Evolutionary conservation across 2,888 invertebrate genomes (phyloP).

Genomic region (Camptogramma bilineatum): DNA sequence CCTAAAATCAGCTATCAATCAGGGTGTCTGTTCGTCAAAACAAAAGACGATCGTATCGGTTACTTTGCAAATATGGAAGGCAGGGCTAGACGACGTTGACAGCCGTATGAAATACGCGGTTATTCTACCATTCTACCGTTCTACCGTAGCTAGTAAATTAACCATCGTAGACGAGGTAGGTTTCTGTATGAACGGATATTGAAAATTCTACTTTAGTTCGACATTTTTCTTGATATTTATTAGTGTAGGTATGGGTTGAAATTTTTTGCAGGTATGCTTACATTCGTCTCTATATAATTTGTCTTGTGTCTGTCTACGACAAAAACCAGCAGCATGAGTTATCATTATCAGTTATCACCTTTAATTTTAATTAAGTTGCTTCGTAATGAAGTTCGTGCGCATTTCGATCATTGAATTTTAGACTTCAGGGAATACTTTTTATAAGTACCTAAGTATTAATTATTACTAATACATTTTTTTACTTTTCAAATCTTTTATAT

Average conservation of each 20-base stretch:
- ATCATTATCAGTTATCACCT: too few species aligned
- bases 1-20: not conserved
- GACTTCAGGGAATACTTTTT: too few species aligned
- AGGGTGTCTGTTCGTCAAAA: constrained; percentile 28
- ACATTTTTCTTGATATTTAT: not conserved
- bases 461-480: too few species aligned
- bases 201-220: not conserved
- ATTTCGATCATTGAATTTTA: too few species aligned
- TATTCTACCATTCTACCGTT: constrained; percentile 22
- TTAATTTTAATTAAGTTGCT: too few species aligned
- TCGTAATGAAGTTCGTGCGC: too few species aligned
- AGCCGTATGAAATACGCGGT: constrained; percentile 42
- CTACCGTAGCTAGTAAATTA: constrained; percentile 32
- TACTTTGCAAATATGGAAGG: constrained; percentile 38
- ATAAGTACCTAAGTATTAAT: too few species aligned
- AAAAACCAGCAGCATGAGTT: too few species aligned
- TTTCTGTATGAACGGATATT: constrained; percentile 10
- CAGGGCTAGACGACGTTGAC: constrained; percentile 41
- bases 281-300: not conserved
- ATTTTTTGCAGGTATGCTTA: not conserved
- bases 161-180: constrained; percentile 23
- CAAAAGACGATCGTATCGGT: constrained; percentile 44
- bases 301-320: not conserved
- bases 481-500: not conserved
- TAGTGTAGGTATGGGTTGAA: not conserved